Conservation (phyloP, 2,888 invertebrate species). For the Yponomeuta cagnagella region DNA sequence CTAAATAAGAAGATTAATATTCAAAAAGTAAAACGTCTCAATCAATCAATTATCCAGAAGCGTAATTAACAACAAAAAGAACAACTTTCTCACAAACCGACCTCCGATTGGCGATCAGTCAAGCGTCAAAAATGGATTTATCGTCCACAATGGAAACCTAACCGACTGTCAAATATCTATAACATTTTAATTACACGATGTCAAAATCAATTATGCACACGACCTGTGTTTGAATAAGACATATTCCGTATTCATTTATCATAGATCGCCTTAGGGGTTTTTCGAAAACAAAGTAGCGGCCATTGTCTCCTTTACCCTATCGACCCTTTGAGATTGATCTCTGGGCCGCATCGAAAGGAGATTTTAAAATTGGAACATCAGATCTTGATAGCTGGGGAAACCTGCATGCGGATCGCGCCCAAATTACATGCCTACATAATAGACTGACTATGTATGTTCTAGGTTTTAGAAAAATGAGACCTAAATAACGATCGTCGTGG, state of each 20-base stretch:
- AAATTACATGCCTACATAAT: no score
- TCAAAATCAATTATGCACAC: slow-evolving; percentile 66
- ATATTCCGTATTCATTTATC: slow-evolving; percentile 50
- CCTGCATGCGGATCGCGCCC: background rate
- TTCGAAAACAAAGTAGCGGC: slow-evolving; percentile 22
- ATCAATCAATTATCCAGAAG: slow-evolving; percentile 5
- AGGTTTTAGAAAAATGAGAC: no score
- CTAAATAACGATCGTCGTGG: no score
- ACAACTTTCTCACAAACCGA: slow-evolving; percentile 41
- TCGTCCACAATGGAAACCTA: slow-evolving; percentile 41
- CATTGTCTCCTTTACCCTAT: slow-evolving; percentile 25
- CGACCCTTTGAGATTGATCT: slow-evolving; percentile 23
- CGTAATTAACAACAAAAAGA: slow-evolving; percentile 22
- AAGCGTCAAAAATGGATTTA: slow-evolving; percentile 52
- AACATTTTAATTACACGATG: slow-evolving; percentile 52
- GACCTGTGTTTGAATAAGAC: slow-evolving; percentile 60
- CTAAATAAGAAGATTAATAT: slow-evolving; percentile 14
- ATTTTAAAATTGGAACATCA: background rate
- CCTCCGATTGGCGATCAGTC: slow-evolving; percentile 36
- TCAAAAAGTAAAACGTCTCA: background rate
- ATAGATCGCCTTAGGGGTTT: slow-evolving; percentile 31
- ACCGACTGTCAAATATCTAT: slow-evolving; percentile 44
- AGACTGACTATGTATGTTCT: no score
- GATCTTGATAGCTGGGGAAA: background rate
- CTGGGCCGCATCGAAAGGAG: slow-evolving; percentile 13